Evolutionary conservation across 92 coral and sea anemone genomes (phyloP).

Genomic region (Micromussa lordhowensis): DNA sequence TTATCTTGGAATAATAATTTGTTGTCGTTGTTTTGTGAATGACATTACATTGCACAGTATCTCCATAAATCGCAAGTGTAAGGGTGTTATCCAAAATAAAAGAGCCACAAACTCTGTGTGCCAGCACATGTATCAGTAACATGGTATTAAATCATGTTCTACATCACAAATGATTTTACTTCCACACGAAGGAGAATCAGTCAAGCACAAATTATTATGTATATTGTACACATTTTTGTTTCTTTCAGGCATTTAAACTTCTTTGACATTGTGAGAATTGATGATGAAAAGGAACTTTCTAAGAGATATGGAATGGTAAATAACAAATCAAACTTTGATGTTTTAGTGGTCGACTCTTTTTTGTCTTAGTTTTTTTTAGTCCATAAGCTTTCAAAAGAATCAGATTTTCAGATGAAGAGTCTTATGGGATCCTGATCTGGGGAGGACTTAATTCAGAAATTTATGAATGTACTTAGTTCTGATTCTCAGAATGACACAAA

Average conservation of each 20-base stretch:
- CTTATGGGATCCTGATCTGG: no score
- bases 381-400: not conserved
- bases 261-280: conserved; percentile 91
- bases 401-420: not conserved
- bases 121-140: no score
- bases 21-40: no score
- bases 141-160: not conserved
- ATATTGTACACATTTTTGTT: not conserved
- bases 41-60: no score
- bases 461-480: not conserved
- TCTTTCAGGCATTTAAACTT: conserved; percentile 88
- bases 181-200: not conserved
- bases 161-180: not conserved
- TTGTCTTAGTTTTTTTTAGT: not conserved
- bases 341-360: not conserved
- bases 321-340: not conserved
- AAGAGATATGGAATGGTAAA: conserved; percentile 92
- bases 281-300: conserved; percentile 95
- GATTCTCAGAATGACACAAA: not conserved
- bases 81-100: not conserved
- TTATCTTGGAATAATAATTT: no score
- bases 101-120: no score
- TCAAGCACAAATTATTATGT: not conserved
- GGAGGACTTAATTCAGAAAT: not conserved
- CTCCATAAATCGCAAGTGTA: no score